Evolutionary conservation across 2,888 invertebrate species (phyloP), one percentile per base, ranked within the genome.

Genomic region (Rhimphoctona megacephalus): DNA sequence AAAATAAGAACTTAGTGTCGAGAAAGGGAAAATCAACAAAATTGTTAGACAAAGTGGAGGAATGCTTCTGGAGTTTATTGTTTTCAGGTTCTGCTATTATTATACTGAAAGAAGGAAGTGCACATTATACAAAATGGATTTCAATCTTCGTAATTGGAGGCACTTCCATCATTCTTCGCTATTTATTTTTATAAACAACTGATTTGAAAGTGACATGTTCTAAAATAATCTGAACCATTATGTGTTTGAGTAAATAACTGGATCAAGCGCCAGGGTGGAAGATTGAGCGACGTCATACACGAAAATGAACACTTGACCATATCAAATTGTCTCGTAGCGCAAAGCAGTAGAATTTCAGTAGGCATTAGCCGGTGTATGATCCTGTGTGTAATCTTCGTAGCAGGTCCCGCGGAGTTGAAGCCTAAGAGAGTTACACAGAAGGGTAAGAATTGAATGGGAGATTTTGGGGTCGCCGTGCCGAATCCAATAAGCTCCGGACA

Each of bases 401-500:
- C 94, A 93, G 94, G 94, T 94, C 89, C 90, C 88, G 83, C 82
- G 85, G 39, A 72, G 80, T 19, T 72, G n/a, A 30, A 54, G 67
- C 61, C 52, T 17, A n/a, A 72, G 14, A 85, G 66, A 43, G 46
- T 25, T 36, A 43, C 70, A 25, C 17, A 39, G 73, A 69, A 54
- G 67, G 43, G 54, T 54, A 43, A 54, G 39, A 43, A 14, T 54
- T 19, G 22, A 25, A 72, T 25, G 39, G 77, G n/a, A 70, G 79
- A 70, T 76, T 78, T 77, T 72, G 67, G 83, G 90, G 90, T 91
- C 88, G 91, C 90, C 90, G 89, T 83, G 88, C 46, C 90, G 92
- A 94, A 94, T 93, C 93, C 94, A 94, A 93, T 94, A 93, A 93
- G 88, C 89, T 87, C 85, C 76, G 88, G 91, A 93, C 91, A 92